Evolutionary conservation across 2,888 invertebrate species (phyloP).

Genomic region (Athetis lepigone): DNA sequence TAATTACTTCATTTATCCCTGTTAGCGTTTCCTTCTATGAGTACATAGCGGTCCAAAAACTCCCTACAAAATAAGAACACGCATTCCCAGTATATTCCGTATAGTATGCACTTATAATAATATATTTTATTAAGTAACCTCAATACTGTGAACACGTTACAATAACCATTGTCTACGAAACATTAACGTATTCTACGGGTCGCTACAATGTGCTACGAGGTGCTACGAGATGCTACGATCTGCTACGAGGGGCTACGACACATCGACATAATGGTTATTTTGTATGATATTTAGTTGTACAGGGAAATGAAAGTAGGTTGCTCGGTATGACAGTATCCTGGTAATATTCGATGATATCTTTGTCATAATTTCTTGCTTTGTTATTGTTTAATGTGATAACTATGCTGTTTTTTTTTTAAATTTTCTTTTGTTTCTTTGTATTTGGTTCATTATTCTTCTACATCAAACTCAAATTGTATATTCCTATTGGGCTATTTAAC

Average conservation of each 20-base stretch:
- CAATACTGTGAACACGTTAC: conserved; percentile 38
- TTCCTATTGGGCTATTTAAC: no score
- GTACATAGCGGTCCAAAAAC: background rate
- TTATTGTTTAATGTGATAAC: background rate
- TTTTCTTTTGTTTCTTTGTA: no score
- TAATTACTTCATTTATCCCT: background rate
- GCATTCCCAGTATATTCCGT: background rate
- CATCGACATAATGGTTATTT: conserved; percentile 52
- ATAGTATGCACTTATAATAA: conserved; percentile 5
- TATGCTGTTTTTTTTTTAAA: background rate
- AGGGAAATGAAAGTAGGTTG: conserved; percentile 24
- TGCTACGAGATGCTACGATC: conserved; percentile 58
- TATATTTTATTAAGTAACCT: conserved; percentile 43
- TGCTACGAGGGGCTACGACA: conserved; percentile 58
- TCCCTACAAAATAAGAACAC: background rate
- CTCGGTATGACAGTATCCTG: conserved; percentile 9
- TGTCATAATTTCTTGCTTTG: background rate
- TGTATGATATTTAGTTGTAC: conserved; percentile 44
- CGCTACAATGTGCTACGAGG: conserved; percentile 48
- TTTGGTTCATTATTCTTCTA: no score
- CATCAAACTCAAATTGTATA: no score
- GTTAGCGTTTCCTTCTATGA: background rate
- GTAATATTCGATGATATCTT: conserved; percentile 8
- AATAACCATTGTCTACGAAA: conserved; percentile 59
- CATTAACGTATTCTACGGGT: conserved; percentile 43